Evolutionary conservation across 1,140 invertebrate genomes (phyloP), one percentile per base, ranked within the genome.

Genomic region (Drosophila baimaii): DNA sequence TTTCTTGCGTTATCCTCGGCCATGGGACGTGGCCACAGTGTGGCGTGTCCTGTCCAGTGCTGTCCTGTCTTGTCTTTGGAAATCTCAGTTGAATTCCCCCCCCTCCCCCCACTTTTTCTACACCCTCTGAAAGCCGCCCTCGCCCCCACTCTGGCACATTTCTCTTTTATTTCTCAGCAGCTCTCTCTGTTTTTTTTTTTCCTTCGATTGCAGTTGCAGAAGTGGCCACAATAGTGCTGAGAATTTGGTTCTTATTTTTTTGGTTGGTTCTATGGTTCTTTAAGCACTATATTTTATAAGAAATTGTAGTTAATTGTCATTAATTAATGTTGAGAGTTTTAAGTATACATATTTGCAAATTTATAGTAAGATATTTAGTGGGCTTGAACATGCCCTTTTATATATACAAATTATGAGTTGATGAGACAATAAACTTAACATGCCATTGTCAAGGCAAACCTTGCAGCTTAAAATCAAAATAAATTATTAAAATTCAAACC

Each of bases 1-100:
- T 78, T 78, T 68, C 72, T 58, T 76, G 72, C 73, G 44, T 76
- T 76, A 76, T 76, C 73, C 73, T 49, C 29, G 73, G 31, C 54
- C 72, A 55, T 58, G 73, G 73, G 41, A 77, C 74, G 74, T 77
- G 73, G 35, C 58, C 61, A 54, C 54, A 52, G 52, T 37, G 17
- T 57, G 62, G 55, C 64, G 43, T 77, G 78, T 81, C 74, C 68
- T 35, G 68, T 70, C 49, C 55, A 61, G 72, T 73, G 62, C 41
- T 19, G 63, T 44, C 29, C 65, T 63, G 74, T 70, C 74, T 52
- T 68, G 82, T 86, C 78, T 81, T 64, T 76, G 70, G 65, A 86
- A 85, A 85, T 85, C 82, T 86, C 82, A 86, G 82, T 86, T 86
- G 82, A 64, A 86, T 79, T 81, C 71, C 70, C 62, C 62, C 51